phyloP scores from a whole-genome alignment of 2,113 vertebrate species.

The Halcyon senegalensis region DNA sequence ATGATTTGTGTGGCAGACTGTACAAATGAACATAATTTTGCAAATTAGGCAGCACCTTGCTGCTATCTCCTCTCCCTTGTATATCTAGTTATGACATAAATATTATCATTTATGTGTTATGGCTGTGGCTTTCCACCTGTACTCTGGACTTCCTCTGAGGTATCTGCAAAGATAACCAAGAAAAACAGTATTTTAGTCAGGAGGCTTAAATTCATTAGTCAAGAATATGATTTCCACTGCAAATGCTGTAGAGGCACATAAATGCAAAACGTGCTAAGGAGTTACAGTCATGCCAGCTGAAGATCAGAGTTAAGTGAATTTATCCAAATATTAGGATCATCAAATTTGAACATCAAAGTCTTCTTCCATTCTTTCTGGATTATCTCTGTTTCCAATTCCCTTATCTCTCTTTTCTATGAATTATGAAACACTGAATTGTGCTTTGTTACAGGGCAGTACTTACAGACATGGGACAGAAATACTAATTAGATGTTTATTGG shows the following conservation, averaged over 20 bases:
- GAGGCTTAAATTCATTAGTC: not conserved
- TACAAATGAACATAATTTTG: slow-evolving; percentile 5
- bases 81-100: not conserved
- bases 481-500: not conserved
- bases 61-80: not conserved
- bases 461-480: not conserved
- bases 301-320: not conserved
- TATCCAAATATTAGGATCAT: not conserved
- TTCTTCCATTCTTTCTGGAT: not conserved
- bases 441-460: not conserved
- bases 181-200: not conserved
- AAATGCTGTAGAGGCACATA: not conserved
- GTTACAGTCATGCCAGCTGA: not conserved
- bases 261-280: not conserved
- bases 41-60: slow-evolving; percentile 1
- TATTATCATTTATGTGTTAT: not conserved
- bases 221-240: not conserved
- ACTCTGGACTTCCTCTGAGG: not conserved
- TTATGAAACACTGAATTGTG: not conserved
- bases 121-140: not conserved
- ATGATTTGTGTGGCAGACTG: not conserved
- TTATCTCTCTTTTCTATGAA: not conserved
- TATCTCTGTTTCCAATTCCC: not conserved
- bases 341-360: not conserved
- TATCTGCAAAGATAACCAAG: not conserved